Conservation (phyloP, 2,888 invertebrate genomes). For the Ferrisia virgata region DNA sequence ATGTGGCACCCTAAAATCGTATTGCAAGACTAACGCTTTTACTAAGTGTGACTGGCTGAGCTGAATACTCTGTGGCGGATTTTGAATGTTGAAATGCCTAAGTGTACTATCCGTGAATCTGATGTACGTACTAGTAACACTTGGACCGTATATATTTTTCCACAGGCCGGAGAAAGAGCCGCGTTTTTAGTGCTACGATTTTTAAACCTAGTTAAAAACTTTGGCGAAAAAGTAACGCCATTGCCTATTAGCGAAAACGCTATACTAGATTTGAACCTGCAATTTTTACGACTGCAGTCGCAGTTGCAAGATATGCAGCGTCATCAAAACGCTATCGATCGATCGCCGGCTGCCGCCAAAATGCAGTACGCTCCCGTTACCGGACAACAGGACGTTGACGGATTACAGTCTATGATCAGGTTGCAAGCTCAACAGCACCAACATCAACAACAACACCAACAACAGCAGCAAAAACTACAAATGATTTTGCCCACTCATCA, state of each 20-base stretch:
- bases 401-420: background rate
- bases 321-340: background rate
- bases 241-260: slow-evolving; percentile 1
- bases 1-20: background rate
- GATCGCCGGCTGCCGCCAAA: background rate
- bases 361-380: too few relatives aligned
- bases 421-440: background rate
- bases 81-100: background rate
- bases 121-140: background rate
- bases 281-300: slow-evolving; percentile 20
- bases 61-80: background rate
- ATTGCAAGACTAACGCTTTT: background rate
- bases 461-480: slow-evolving; percentile 22
- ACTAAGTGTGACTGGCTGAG: background rate
- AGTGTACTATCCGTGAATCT: background rate
- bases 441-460: background rate
- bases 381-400: background rate
- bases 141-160: slow-evolving; percentile 16
- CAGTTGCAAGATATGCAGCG: slow-evolving; percentile 26
- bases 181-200: slow-evolving; percentile 35
- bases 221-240: slow-evolving; percentile 14
- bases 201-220: slow-evolving; percentile 32
- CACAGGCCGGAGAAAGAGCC: slow-evolving; percentile 35
- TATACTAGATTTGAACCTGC: slow-evolving; percentile 31
- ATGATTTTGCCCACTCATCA: slow-evolving; percentile 8